phyloP scores from a whole-genome alignment of 37 sponge, comb jelly and placozoan species.

The Halichondria panicea region DNA sequence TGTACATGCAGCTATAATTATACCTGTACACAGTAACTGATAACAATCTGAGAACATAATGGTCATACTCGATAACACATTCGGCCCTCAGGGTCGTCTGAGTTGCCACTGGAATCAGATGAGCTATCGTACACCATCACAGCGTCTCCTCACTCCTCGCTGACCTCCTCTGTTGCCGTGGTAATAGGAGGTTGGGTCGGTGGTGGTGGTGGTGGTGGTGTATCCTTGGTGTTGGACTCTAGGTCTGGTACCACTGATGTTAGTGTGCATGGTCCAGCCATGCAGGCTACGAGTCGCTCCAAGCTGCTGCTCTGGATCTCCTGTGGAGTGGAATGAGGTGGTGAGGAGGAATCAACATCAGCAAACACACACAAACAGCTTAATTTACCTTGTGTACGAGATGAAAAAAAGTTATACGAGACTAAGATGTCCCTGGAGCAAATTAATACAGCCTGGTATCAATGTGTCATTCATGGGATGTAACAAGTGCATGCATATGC shows the following conservation, averaged over 20 bases:
- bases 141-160: background rate
- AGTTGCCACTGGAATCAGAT: slow-evolving; percentile 32
- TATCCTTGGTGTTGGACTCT: background rate
- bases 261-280: slow-evolving; percentile 60
- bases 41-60: background rate
- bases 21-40: no score
- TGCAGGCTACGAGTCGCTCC: slow-evolving; percentile 62
- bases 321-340: no score
- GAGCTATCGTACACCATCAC: slow-evolving; percentile 22
- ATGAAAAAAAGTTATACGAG: slow-evolving; percentile 43
- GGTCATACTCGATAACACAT: background rate
- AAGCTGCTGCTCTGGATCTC: slow-evolving; percentile 14
- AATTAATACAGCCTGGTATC: slow-evolving; percentile 58
- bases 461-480: no score
- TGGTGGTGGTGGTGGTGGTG: background rate
- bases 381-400: slow-evolving; percentile 40
- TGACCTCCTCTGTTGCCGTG: slow-evolving; percentile 11
- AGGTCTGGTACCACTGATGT: slow-evolving; percentile 25
- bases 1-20: no score
- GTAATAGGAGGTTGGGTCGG: background rate
- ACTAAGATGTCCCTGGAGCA: slow-evolving; percentile 55
- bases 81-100: slow-evolving; percentile 14
- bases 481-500: no score
- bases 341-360: no score
- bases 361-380: no score